phyloP scores from a whole-genome alignment of 2,888 invertebrate genomes.

The Macrosoma leucophasiata region DNA sequence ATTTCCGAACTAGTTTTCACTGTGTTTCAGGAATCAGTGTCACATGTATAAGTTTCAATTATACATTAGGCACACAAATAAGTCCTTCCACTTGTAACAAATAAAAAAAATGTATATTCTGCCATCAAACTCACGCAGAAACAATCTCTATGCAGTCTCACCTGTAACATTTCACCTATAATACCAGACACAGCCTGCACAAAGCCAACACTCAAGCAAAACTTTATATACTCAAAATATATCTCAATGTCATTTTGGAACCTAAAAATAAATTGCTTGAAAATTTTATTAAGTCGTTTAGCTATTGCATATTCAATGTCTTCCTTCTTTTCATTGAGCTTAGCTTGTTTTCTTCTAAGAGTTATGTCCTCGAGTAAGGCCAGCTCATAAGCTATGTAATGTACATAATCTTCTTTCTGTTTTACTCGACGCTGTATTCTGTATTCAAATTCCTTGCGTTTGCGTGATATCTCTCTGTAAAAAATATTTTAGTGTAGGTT shows the following conservation, averaged over 20 bases:
- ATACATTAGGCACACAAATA: too few relatives aligned
- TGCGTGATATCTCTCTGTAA: conserved; percentile 80
- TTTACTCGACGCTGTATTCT: conserved; percentile 81
- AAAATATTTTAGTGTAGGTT: conserved; percentile 2
- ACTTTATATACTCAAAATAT: conserved; percentile 87
- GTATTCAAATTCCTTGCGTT: conserved; percentile 82
- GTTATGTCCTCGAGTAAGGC: conserved; percentile 79
- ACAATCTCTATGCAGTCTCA: conserved; percentile 46
- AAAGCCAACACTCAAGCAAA: conserved; percentile 80
- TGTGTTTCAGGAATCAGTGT: too few relatives aligned
- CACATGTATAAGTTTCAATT: too few relatives aligned
- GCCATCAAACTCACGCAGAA: too few relatives aligned
- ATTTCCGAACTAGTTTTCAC: too few relatives aligned
- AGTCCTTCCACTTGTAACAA: too few relatives aligned
- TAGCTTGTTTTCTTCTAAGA: conserved; percentile 74
- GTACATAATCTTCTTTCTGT: conserved; percentile 80
- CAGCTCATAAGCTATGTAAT: conserved; percentile 83
- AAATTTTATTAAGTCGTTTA: conserved; percentile 82
- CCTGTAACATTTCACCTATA: conserved; percentile 78
- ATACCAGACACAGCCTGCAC: conserved; percentile 71
- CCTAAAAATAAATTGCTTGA: conserved; percentile 79
- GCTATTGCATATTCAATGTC: conserved; percentile 82
- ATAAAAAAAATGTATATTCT: too few relatives aligned
- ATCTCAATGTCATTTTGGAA: conserved; percentile 84
- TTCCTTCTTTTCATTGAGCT: conserved; percentile 76